Conservation (phyloP, 2,797 vertebrate genomes). For the Acanthurus leucopareius region DNA sequence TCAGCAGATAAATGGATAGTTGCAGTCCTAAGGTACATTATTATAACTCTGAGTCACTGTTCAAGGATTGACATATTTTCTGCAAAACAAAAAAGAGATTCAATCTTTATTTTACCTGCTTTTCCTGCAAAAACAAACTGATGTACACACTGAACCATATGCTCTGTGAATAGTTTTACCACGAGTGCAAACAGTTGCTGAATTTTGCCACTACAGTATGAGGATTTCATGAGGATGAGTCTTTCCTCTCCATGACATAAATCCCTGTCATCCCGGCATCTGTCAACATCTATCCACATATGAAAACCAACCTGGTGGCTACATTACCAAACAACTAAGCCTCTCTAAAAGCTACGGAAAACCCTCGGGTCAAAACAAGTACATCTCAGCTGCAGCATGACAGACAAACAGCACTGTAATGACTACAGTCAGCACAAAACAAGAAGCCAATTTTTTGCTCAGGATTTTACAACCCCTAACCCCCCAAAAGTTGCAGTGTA, state of each 20-base stretch:
- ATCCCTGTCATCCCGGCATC: conserved; percentile 49
- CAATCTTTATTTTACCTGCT: too few relatives aligned
- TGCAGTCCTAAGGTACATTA: too few relatives aligned
- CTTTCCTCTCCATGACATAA: conserved; percentile 52
- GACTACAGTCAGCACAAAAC: background rate
- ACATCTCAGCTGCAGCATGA: conserved; percentile 27
- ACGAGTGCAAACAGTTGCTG: too few relatives aligned
- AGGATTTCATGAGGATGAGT: conserved; percentile 35
- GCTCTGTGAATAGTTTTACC: too few relatives aligned
- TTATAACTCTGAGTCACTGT: too few relatives aligned
- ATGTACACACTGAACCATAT: too few relatives aligned
- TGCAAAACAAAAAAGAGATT: too few relatives aligned
- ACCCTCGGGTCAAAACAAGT: conserved; percentile 44
- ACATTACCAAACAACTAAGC: conserved; percentile 55
- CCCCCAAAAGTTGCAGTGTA: too few relatives aligned
- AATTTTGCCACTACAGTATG: too few relatives aligned
- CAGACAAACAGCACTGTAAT: conserved; percentile 22
- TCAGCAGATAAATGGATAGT: too few relatives aligned
- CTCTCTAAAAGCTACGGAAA: conserved; percentile 54
- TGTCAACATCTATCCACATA: conserved; percentile 58
- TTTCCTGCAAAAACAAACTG: too few relatives aligned
- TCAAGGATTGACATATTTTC: too few relatives aligned
- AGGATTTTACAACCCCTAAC: background rate
- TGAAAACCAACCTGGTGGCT: conserved; percentile 48
- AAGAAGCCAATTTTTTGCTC: background rate